Conservation (phyloP, 2,888 invertebrate species). For the Plemyria rubiginata region DNA sequence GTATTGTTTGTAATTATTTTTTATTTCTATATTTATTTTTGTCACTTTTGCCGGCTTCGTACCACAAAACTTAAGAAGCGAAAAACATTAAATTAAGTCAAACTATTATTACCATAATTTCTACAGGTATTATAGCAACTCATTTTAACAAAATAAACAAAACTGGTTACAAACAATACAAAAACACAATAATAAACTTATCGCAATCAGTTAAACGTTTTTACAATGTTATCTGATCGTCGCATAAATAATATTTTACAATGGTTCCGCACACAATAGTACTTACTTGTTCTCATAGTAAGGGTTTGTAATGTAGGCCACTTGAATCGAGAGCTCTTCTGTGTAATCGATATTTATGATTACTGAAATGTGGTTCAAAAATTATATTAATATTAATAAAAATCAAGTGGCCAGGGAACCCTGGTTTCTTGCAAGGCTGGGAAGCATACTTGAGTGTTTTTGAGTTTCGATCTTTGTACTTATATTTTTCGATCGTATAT, state of each 20-base stretch:
- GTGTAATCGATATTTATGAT: slow-evolving; percentile 73
- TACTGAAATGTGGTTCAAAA: slow-evolving; percentile 15
- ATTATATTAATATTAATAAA: slow-evolving; percentile 23
- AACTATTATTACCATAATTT: too few relatives aligned
- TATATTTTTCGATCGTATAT: slow-evolving; percentile 4
- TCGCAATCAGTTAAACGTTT: slow-evolving; percentile 29
- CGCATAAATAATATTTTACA: slow-evolving; percentile 15
- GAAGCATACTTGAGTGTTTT: slow-evolving; percentile 5
- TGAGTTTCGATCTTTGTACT: background rate
- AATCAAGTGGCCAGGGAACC: slow-evolving; percentile 20
- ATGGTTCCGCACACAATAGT: slow-evolving; percentile 29
- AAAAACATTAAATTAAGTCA: too few relatives aligned
- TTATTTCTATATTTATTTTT: too few relatives aligned
- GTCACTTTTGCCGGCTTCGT: too few relatives aligned
- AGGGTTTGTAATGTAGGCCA: slow-evolving; percentile 46
- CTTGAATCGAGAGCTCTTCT: slow-evolving; percentile 53
- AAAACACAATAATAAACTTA: slow-evolving; percentile 20
- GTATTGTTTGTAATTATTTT: too few relatives aligned
- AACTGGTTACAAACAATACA: slow-evolving; percentile 30
- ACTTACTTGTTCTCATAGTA: slow-evolving; percentile 36
- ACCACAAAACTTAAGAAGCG: too few relatives aligned
- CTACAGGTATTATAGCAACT: background rate
- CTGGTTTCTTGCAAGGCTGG: slow-evolving; percentile 2
- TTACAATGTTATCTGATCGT: slow-evolving; percentile 32
- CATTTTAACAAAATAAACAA: slow-evolving; percentile 24